Evolutionary conservation across 2,113 vertebrate species (phyloP).

Genomic region (Anarrhichthys ocellatus): DNA sequence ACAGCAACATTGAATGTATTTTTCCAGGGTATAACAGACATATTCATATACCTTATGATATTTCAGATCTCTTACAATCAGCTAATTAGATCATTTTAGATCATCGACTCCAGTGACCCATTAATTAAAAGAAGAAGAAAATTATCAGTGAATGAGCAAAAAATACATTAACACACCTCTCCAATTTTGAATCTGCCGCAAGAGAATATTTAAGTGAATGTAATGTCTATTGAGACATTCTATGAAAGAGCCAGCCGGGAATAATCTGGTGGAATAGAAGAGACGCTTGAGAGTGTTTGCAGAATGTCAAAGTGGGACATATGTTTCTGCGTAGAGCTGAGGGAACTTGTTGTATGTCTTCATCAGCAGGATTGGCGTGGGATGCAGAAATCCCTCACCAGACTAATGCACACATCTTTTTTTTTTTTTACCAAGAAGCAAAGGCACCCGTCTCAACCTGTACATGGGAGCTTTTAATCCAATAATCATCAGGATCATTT

Average conservation of each 20-base stretch:
- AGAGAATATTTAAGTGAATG: conserved; percentile 42
- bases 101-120: not conserved
- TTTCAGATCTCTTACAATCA: not conserved
- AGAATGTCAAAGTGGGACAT: conserved; percentile 50
- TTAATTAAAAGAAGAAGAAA: conserved; percentile 2
- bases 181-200: not conserved
- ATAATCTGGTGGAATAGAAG: conserved; percentile 22
- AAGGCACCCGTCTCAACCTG: conserved; percentile 10
- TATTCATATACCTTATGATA: too few species aligned
- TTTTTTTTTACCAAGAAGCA: conserved; percentile 6
- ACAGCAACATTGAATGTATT: not conserved
- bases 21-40: not conserved
- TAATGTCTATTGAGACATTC: conserved; percentile 20
- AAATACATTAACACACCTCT: not conserved
- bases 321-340: conserved; percentile 37
- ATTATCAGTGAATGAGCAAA: not conserved
- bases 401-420: conserved; percentile 15
- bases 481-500: not conserved
- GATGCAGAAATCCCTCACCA: conserved; percentile 10
- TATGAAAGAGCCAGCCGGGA: conserved; percentile 27
- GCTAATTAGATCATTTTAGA: not conserved
- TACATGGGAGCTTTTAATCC: not conserved
- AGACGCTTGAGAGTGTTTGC: conserved; percentile 34
- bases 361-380: conserved; percentile 26
- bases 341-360: conserved; percentile 30